Conservation (phyloP, 2,113 vertebrate genomes). For the Ctenodactylus gundi region DNA sequence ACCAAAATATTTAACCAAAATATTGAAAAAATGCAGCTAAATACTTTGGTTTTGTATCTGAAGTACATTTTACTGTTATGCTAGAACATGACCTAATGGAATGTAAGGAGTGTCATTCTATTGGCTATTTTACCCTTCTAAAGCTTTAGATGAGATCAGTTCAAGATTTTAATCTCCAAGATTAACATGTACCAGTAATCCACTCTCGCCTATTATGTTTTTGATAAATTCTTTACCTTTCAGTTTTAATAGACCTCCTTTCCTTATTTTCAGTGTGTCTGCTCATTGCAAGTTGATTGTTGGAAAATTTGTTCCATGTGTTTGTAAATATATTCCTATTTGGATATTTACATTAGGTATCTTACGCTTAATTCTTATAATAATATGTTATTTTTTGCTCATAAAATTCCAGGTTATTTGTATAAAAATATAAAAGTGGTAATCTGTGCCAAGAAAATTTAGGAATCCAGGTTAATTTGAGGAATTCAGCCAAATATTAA, state of each 20-base stretch:
- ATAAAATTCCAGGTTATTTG: not conserved
- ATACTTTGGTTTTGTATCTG: not conserved
- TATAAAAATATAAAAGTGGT: no score
- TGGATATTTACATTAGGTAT: not conserved
- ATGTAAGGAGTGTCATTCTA: not conserved
- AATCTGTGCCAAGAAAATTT: no score
- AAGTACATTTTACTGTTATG: not conserved
- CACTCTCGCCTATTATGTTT: not conserved
- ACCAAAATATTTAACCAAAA: not conserved
- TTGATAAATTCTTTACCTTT: not conserved
- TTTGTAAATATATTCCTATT: not conserved
- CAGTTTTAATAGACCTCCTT: not conserved
- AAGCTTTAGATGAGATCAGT: not conserved
- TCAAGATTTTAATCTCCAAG: not conserved
- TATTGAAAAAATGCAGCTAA: not conserved
- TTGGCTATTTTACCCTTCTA: not conserved
- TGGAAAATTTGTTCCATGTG: not conserved
- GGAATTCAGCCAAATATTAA: no score
- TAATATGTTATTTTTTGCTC: not conserved
- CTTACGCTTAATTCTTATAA: not conserved
- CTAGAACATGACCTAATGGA: not conserved
- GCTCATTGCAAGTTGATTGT: not conserved
- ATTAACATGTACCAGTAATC: not conserved
- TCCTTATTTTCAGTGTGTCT: not conserved
- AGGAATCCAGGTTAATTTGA: no score